Evolutionary conservation across 1,140 invertebrate species (phyloP), one percentile per base, ranked within the genome.

Genomic region (Atta colombica): DNA sequence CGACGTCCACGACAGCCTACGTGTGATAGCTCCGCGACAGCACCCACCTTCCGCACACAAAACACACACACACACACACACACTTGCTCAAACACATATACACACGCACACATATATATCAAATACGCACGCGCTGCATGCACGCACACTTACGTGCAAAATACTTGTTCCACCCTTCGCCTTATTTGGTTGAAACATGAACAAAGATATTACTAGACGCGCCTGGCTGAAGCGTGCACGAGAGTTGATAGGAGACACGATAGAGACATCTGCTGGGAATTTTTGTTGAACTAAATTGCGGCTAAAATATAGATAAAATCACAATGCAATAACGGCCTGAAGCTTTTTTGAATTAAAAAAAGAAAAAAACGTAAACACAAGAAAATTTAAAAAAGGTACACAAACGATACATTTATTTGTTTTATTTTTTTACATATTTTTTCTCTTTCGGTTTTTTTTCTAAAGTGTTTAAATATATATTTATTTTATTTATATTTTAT

Each of bases 141-240:
- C n/a, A 25, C 21, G 0, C n/a, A 25, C 39, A 21, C 51, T 61
- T 55, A 21, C 31, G 31, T n/a, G 8, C 35, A 28, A 58, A 82
- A 92, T 89, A 87, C 87, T 88, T 90, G 92, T 93, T 91, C 92
- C 93, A 92, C 92, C 93, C 93, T 93, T 94, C 86, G 86, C 93
- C 93, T 93, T 94, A 93, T 93, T 93, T 94, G 93, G 93, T 63
- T 69, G 88, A 86, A 86, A 80, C 91, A 90, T 88, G 51, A 88
- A 89, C 39, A 10, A 75, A 10, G 31, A 3, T 8, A 8, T 31
- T 16, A 18, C 55, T 53, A 89, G 88, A 89, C 53, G n/a, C 4
- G 63, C 0, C 16, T 39, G 1, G 35, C 35, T 0, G 6, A 14
- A 61, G 39, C 35, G 16, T 55, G 65, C 21, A 21, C 21, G 31